These are phyloP conservation scores for Pogona vitticeps DNA, from an alignment of 2,113 vertebrate genomes.

Conservation along the genomic window DNA sequence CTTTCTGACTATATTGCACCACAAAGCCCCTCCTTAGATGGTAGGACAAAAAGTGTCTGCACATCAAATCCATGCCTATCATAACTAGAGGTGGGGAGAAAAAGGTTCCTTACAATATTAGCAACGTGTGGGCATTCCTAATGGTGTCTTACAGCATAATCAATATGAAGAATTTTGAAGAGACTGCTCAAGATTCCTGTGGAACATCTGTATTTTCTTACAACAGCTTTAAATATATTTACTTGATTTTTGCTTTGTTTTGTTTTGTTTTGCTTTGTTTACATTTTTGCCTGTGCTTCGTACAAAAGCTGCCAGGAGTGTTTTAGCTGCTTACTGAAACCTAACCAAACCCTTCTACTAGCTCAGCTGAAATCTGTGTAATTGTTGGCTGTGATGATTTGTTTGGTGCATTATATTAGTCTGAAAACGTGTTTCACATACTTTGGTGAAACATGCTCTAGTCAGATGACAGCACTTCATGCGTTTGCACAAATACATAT, in stretches of 20 bases:
- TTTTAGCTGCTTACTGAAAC: slow-evolving; percentile 33
- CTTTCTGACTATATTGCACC: not conserved
- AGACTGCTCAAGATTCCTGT: slow-evolving; percentile 2
- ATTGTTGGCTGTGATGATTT: slow-evolving; percentile 13
- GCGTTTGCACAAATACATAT: not conserved
- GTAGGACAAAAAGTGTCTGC: not conserved
- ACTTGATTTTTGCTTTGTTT: not conserved
- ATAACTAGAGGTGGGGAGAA: not conserved
- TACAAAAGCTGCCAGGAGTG: not conserved
- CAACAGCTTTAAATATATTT: slow-evolving; percentile 18
- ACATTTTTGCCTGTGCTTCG: not conserved
- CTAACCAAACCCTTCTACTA: slow-evolving; percentile 35
- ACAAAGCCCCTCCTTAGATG: not conserved
- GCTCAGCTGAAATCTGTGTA: slow-evolving; percentile 31
- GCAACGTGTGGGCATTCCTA: not conserved
- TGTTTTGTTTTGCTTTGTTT: not conserved
- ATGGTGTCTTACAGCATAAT: not conserved
- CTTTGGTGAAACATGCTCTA: not conserved
- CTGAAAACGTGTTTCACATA: not conserved
- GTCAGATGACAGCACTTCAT: not conserved
- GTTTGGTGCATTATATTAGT: slow-evolving; percentile 38
- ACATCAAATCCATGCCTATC: too few species aligned
- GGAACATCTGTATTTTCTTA: slow-evolving; percentile 41
- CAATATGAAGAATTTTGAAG: not conserved
- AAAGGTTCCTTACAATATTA: not conserved